Base-by-base conservation (phyloP, 1,140 invertebrate genomes). In the Tetramorium simillimum region DNA sequence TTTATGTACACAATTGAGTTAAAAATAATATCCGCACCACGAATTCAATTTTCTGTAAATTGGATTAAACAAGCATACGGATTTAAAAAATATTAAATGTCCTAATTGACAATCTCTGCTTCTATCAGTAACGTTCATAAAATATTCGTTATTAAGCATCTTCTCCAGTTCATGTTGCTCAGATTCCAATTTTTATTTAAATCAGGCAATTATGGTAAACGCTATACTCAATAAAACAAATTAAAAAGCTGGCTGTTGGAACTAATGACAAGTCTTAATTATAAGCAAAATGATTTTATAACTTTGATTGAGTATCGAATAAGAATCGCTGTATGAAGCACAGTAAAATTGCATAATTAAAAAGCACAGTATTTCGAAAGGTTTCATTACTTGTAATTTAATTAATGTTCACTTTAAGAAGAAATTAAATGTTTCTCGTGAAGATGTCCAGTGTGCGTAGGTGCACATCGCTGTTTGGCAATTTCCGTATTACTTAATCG, bases 171-270 rank as follows among this genome's bases (percentile, higher is more conserved):
- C 2, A 21, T 16, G 28, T 65, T 62, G 9, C 21, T 10, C 33
- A 28, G 28, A 80, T 80, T 80, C 10, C n/a, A 80, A 69, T 80
- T 80, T 69, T 69, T 9, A 80, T 69, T 67, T 49, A 80, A 80
- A 80, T 80, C 18, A 67, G 28, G 4, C 28, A 80, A 80, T 80
- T 53, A 80, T 51, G 28, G 33, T 16, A 9, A 49, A 67, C 28
- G n/a, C 9, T 69, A 7, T 24, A 37, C 14, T 80, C 6, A 40
- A n/a, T 69, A 18, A 80, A 67, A 67, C 46, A 69, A 65, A 80
- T 80, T 67, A 80, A 80, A 80, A 67, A 28, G 28, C 60, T 51
- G 24, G 12, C 16, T 43, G 18, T 33, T 46, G 12, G 18, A 56
- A 28, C 28, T 37, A 63, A 46, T 46, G 12, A 69, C 4, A 5